Conservation (phyloP, 2,113 vertebrate genomes). For the Herpailurus yagouaroundi region DNA sequence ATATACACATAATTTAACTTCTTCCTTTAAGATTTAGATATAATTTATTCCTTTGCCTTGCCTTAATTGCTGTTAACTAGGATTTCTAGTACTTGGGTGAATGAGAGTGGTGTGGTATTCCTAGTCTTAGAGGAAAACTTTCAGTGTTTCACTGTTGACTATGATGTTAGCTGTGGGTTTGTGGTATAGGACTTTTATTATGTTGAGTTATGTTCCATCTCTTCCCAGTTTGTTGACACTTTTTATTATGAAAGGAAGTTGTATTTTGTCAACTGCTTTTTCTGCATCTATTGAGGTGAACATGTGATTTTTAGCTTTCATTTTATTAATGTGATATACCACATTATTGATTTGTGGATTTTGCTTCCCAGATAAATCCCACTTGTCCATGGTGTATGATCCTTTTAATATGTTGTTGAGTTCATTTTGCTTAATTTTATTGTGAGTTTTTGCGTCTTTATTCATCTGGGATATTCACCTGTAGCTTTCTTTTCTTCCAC, state of each 20-base stretch:
- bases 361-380: background rate
- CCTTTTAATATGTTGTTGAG: background rate
- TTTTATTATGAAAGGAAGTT: no score
- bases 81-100: background rate
- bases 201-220: background rate
- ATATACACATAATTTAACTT: background rate
- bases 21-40: background rate
- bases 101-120: background rate
- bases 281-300: background rate
- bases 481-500: background rate
- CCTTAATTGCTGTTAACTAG: background rate
- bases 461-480: background rate
- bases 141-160: background rate
- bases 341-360: background rate
- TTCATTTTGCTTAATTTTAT: background rate
- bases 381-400: background rate
- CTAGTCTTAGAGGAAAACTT: background rate
- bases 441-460: background rate
- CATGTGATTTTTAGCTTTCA: background rate
- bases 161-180: background rate
- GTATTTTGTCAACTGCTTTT: background rate
- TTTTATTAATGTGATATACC: background rate
- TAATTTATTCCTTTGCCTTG: background rate
- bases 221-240: background rate
- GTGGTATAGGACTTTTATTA: background rate